A percentile compares a stretch with the other conserved stretches of the same genome.
Conservation (phyloP, 2,888 invertebrate genomes). For the Holacanthella duospinosa region DNA sequence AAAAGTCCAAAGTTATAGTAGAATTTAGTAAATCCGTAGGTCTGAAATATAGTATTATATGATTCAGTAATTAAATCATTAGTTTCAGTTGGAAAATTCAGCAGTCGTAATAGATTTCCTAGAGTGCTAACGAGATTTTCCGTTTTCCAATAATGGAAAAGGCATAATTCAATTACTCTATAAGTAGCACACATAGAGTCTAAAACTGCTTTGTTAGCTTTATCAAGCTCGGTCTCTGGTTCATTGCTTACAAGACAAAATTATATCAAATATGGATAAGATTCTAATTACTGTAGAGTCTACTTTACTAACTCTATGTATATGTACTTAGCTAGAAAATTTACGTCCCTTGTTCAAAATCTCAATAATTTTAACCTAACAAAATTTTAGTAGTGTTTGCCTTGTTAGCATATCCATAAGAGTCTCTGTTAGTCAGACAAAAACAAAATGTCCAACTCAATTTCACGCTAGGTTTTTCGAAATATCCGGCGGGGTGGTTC, state of each 20-base stretch:
- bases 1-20: no score
- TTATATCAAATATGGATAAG: neutral
- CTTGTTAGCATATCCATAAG: neutral
- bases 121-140: neutral
- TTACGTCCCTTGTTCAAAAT: no score
- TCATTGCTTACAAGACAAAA: neutral
- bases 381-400: neutral
- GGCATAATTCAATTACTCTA: no score
- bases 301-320: neutral
- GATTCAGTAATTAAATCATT: slow-evolving; percentile 1
- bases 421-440: neutral
- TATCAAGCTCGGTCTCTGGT: neutral
- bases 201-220: neutral
- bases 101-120: neutral
- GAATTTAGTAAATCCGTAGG: no score
- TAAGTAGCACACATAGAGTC: neutral
- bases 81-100: neutral
- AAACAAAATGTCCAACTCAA: neutral
- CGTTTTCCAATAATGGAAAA: neutral
- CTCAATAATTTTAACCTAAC: no score
- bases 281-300: neutral
- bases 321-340: neutral
- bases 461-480: neutral
- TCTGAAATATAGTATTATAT: no score
- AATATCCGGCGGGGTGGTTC: neutral